phyloP scores from a whole-genome alignment of 2,888 invertebrate genomes.

The Ommatoiulus sabulosus region DNA sequence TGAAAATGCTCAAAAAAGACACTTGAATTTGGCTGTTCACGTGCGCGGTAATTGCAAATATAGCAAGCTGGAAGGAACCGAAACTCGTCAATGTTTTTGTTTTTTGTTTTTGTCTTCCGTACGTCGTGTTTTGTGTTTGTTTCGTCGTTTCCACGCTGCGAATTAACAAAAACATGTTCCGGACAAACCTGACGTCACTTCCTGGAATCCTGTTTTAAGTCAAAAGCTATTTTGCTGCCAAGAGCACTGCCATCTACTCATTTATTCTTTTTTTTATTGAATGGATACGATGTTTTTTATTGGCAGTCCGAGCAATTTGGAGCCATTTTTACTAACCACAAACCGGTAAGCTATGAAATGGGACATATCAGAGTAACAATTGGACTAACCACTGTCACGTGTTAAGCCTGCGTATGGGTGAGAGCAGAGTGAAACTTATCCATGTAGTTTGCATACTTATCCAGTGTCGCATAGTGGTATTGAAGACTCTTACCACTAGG shows the following conservation, averaged over 20 bases:
- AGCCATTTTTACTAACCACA: neutral
- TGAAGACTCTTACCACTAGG: too few species aligned
- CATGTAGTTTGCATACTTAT: too few species aligned
- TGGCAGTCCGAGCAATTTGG: neutral
- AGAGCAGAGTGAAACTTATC: too few species aligned
- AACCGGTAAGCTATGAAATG: neutral
- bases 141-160: neutral
- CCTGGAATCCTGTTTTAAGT: constrained; percentile 2
- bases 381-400: neutral
- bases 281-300: neutral
- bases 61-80: constrained; percentile 7
- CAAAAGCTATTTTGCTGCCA: constrained; percentile 41
- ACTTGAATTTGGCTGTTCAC: constrained; percentile 15
- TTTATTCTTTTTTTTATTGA: neutral
- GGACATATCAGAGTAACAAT: neutral
- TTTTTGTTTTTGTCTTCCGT: neutral
- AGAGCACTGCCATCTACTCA: constrained; percentile 48
- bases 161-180: neutral
- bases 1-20: constrained; percentile 37
- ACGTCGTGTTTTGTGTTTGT: neutral
- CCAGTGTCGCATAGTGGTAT: too few species aligned
- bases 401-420: neutral
- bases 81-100: neutral
- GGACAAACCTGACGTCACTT: neutral
- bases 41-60: constrained; percentile 16